phyloP scores from a whole-genome alignment of 2,113 vertebrate genomes.

The Oceanodroma tethys region DNA sequence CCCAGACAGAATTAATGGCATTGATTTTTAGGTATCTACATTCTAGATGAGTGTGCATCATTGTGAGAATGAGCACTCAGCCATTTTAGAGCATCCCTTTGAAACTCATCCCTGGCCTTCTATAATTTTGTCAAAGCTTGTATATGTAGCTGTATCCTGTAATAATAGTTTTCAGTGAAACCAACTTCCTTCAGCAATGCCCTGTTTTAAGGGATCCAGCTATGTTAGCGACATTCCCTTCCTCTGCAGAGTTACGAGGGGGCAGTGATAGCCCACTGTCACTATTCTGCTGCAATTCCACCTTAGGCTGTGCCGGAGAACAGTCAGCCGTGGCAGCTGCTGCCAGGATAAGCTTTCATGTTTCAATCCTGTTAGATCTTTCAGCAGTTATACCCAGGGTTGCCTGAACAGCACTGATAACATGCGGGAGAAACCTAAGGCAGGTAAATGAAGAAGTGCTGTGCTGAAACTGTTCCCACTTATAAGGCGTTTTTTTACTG shows the following conservation, averaged over 20 bases:
- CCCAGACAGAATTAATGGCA: not conserved
- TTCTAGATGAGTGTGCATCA: not conserved
- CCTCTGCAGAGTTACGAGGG: not conserved
- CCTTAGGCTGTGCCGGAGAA: not conserved
- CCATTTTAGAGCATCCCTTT: not conserved
- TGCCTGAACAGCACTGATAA: not conserved
- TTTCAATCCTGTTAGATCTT: not conserved
- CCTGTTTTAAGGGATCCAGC: not conserved
- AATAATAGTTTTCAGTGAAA: not conserved
- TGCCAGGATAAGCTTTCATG: not conserved
- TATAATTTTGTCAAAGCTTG: not conserved
- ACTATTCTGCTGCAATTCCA: not conserved
- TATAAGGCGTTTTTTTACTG: not conserved
- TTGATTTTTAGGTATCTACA: constrained; percentile 26
- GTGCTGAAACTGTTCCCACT: not conserved
- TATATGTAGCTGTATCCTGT: not conserved
- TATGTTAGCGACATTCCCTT: not conserved
- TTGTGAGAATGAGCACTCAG: not conserved
- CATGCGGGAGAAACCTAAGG: not conserved
- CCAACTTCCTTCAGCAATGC: not conserved
- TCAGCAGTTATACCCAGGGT: not conserved
- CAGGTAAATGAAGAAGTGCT: not conserved
- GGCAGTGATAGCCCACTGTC: not conserved
- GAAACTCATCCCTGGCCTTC: not conserved
- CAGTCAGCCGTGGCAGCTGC: not conserved